Base-by-base conservation (phyloP, 2,888 invertebrate genomes). In the Napeogenes sylphis region DNA sequence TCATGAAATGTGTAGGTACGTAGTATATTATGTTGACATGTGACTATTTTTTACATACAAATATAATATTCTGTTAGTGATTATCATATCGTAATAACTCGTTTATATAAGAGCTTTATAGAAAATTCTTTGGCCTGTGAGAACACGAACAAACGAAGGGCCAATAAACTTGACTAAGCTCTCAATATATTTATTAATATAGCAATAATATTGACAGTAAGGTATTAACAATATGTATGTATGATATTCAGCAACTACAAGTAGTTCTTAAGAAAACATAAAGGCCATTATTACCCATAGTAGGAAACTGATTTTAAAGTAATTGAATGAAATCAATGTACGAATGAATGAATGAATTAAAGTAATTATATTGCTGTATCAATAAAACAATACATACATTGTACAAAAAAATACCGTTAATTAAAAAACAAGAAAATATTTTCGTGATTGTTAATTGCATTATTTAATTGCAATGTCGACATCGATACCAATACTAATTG, bases 1-100 rank as follows among this genome's bases (percentile, higher is more conserved):
- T 69, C 58, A 59, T 62, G 30, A 63, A 21, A 55, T 53, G 46
- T 62, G 61, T 60, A 68, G 68, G 64, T 68, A 69, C 69, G 61
- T 59, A 53, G 46, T 38, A 45, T 47, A 56, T 62, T 58, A 55
- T 58, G 57, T 56, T 59, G 46, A n/a, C 57, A 59, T 64, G 45
- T 51, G 55, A 63, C 63, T 67, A 53, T 45, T 33, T 35, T 61
- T 21, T 47, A 47, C 13, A 47, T 47, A 51, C n/a, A 51, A 51
- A 51, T 51, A 10, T 30, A 30, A 51, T 51, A 10, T 14, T 47
- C 8, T 2, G 2, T 47, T 47, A 14, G 4, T 47, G 21, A 47
- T 47, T 14, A 47, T 47, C 13, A 35, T 47, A 21, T 12, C 47
- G 21, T 30, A 30, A 6, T 51, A 3, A 10, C n/a, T 47, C 21